A percentile compares a stretch with the other conserved stretches of the same genome.
Evolutionary conservation across 2,797 vertebrate genomes (phyloP).

Genomic region (Acanthiza pusilla): DNA sequence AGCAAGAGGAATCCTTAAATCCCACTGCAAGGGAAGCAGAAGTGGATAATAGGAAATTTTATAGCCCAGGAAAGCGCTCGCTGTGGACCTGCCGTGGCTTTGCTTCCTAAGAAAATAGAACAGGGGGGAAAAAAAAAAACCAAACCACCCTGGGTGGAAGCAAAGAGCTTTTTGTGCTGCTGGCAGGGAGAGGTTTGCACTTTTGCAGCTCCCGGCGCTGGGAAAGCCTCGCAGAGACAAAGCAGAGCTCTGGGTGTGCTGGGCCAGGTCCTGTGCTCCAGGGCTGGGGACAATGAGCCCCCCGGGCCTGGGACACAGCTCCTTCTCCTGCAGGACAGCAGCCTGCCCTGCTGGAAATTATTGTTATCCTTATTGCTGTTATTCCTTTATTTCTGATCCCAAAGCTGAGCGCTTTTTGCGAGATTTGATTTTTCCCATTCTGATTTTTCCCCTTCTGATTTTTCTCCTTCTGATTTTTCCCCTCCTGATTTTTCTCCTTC

Average conservation of each 20-base stretch:
- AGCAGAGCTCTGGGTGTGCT: not conserved
- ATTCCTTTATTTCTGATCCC: not conserved
- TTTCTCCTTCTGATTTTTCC: not conserved
- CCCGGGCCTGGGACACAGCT: not conserved
- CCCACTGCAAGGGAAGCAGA: constrained; percentile 28
- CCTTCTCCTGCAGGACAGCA: not conserved
- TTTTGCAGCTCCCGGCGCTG: not conserved
- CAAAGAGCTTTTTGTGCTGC: not conserved
- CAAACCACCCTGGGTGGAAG: not conserved
- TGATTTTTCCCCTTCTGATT: not conserved
- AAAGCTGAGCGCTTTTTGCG: not conserved
- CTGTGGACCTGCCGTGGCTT: not conserved
- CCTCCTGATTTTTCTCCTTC: not conserved
- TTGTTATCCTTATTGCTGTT: fast-evolving
- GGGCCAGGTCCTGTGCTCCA: not conserved
- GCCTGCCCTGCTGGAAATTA: not conserved
- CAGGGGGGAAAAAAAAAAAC: not conserved
- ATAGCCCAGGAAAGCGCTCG: not conserved
- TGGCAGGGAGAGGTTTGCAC: not conserved
- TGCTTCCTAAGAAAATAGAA: not conserved
- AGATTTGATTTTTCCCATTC: not conserved
- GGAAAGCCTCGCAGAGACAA: not conserved
- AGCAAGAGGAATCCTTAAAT: constrained; percentile 59
- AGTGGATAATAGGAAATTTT: constrained; percentile 47
- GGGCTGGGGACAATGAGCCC: not conserved